Evolutionary conservation across 2,113 vertebrate genomes (phyloP).

Genomic region (Zosterops borbonicus): DNA sequence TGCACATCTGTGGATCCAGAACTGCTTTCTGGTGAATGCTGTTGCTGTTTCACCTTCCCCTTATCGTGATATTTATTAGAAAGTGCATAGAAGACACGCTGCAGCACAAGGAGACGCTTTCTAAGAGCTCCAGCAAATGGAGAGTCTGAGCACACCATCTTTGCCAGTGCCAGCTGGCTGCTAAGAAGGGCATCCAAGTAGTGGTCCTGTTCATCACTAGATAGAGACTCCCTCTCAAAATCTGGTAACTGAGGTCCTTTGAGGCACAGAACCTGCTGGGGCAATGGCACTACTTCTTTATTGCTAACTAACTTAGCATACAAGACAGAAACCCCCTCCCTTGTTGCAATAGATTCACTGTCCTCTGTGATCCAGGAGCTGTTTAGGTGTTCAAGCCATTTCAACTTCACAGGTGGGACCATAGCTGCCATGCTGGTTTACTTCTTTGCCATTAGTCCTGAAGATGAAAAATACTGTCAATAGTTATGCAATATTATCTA

Average conservation of each 20-base stretch:
- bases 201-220: constrained; percentile 98
- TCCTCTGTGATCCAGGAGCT: constrained; percentile 99
- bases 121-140: constrained; percentile 92
- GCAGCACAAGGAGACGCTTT: constrained; percentile 91
- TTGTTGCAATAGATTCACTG: constrained; percentile 95
- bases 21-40: constrained; percentile 91
- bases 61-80: constrained; percentile 98
- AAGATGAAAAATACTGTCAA: not conserved
- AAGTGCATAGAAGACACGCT: constrained; percentile 95
- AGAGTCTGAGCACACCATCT: constrained; percentile 98
- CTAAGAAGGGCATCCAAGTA: constrained; percentile 95
- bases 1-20: constrained; percentile 87
- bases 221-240: constrained; percentile 95
- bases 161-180: constrained; percentile 96
- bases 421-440: constrained; percentile 91
- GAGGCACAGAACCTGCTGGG: constrained; percentile 95
- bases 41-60: constrained; percentile 94
- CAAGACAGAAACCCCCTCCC: constrained; percentile 90
- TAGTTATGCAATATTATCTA: not conserved
- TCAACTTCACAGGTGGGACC: constrained; percentile 96
- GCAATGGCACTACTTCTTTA: constrained; percentile 94
- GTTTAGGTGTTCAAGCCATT: constrained; percentile 99
- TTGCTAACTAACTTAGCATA: constrained; percentile 92
- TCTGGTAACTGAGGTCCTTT: constrained; percentile 98
- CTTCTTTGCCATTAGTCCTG: constrained; percentile 88